phyloP scores from a whole-genome alignment of 1,140 invertebrate genomes.

The Bombus cullumanus region DNA sequence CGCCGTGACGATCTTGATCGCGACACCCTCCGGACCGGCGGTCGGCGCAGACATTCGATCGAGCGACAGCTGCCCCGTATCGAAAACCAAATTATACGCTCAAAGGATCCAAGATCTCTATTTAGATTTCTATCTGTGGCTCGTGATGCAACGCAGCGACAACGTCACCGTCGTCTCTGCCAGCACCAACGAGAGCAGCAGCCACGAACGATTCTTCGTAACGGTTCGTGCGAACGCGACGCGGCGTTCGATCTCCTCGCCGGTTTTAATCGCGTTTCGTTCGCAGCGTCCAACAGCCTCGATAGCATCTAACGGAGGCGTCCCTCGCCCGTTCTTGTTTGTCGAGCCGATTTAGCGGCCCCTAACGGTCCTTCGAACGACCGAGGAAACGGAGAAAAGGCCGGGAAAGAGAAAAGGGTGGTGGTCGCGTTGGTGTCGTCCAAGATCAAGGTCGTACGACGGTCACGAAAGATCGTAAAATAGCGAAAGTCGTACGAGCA shows the following conservation, averaged over 20 bases:
- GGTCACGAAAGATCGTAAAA: not conserved
- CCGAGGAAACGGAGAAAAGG: not conserved
- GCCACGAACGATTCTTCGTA: conserved; percentile 20
- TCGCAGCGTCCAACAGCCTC: not conserved
- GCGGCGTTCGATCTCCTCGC: conserved; percentile 49
- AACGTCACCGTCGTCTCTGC: conserved; percentile 53
- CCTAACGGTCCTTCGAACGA: not conserved
- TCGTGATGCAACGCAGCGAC: conserved; percentile 55
- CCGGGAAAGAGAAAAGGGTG: no score
- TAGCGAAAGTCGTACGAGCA: not conserved
- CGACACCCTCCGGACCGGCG: conserved; percentile 13
- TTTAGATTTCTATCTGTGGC: conserved; percentile 80
- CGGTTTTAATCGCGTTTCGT: conserved; percentile 56
- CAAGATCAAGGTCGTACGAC: not conserved
- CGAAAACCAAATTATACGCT: conserved; percentile 82
- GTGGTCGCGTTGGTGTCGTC: fast-evolving
- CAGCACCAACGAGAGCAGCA: not conserved
- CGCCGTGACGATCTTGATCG: conserved; percentile 63
- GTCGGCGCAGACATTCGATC: conserved; percentile 61
- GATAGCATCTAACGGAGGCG: conserved; percentile 41
- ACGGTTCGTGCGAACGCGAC: conserved; percentile 47
- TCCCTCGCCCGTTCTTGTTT: not conserved
- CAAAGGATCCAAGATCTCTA: conserved; percentile 81
- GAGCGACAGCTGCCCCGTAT: conserved; percentile 81
- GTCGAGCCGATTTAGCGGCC: not conserved